Percentiles rank a stretch among this genome's conserved stretches.
phyloP scores from a whole-genome alignment of 2,113 vertebrate species.

The Stigmatopora argus region DNA sequence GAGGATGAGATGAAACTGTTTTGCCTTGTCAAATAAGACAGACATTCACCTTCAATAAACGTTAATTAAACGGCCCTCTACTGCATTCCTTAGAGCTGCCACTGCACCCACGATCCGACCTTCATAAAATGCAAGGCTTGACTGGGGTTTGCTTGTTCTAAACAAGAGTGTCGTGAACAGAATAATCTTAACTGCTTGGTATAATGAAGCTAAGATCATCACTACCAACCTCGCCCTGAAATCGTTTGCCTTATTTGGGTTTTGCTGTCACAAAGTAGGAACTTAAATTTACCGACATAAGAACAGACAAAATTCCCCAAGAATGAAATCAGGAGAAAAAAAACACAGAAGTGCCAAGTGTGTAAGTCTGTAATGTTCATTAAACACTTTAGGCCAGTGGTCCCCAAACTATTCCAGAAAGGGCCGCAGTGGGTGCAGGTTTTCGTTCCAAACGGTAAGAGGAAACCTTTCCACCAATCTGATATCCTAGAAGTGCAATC shows the following conservation, averaged over 20 bases:
- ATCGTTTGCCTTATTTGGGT: not conserved
- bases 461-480: no score
- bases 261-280: not conserved
- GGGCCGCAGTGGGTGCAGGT: no score
- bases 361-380: not conserved
- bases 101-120: no score
- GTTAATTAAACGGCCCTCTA: no score
- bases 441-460: no score
- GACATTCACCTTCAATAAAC: no score
- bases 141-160: no score
- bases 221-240: not conserved
- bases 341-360: not conserved
- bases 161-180: not conserved
- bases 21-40: not conserved
- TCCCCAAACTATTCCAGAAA: no score
- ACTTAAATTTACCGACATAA: not conserved
- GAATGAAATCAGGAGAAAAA: not conserved
- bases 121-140: no score
- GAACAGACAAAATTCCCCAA: not conserved
- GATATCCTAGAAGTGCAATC: no score
- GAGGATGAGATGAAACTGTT: conserved; percentile 26
- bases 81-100: no score
- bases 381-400: not conserved
- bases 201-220: not conserved
- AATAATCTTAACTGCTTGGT: not conserved